Evolutionary conservation across 1,140 invertebrate species (phyloP).

Genomic region (Vollenhovia emeryi): DNA sequence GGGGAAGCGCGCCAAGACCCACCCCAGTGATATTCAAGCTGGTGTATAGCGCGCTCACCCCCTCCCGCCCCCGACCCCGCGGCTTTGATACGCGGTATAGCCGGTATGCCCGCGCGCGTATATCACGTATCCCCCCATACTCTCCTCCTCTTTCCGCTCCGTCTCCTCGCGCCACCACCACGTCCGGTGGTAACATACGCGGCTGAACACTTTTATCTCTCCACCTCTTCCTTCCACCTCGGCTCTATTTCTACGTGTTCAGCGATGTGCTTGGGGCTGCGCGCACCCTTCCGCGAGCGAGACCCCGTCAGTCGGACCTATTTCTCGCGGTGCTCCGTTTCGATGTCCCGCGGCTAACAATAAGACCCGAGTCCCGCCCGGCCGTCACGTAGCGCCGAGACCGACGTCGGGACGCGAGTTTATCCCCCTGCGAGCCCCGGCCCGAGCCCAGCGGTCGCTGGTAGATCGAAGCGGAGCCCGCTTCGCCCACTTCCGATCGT

Average conservation of each 20-base stretch:
- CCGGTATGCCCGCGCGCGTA: too few species aligned
- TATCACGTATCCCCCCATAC: background rate
- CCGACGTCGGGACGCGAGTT: background rate
- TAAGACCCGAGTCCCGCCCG: background rate
- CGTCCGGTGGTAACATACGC: constrained; percentile 2
- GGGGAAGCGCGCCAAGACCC: background rate
- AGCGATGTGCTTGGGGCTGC: background rate
- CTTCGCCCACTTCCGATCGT: background rate
- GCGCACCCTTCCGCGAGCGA: background rate
- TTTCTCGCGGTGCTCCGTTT: background rate
- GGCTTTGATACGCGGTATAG: background rate
- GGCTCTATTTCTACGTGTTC: constrained; percentile 26
- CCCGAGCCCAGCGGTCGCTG: background rate
- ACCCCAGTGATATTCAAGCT: background rate
- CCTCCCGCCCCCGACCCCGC: background rate
- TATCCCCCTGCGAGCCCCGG: background rate
- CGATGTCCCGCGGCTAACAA: too few species aligned
- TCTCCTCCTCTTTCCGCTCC: background rate
- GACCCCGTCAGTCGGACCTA: background rate
- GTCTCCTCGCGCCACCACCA: background rate
- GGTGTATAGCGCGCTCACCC: background rate
- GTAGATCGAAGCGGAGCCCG: background rate
- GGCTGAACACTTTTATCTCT: background rate
- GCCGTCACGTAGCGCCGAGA: background rate
- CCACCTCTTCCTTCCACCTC: constrained; percentile 2